Evolutionary conservation across 2,888 invertebrate genomes (phyloP).

Genomic region (Drosophila meridionalis): DNA sequence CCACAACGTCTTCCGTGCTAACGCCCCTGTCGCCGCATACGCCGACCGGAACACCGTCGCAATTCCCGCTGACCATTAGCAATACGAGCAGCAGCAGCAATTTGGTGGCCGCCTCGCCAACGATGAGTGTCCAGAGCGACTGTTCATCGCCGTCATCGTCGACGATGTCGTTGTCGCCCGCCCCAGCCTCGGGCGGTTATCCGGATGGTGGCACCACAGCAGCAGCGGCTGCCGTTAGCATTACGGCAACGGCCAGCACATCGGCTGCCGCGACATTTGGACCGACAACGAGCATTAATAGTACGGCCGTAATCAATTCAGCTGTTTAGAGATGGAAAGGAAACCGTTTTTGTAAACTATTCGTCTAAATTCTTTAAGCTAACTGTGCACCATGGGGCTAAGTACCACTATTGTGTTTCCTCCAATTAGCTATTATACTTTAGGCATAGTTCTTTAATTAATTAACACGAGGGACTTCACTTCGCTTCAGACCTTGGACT

Average conservation of each 20-base stretch:
- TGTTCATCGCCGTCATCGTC: constrained; percentile 82
- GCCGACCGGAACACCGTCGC: constrained; percentile 73
- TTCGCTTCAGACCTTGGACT: constrained; percentile 5
- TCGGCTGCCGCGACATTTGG: constrained; percentile 80
- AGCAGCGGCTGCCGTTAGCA: constrained; percentile 74
- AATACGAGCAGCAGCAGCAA: constrained; percentile 70
- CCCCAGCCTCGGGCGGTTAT: constrained; percentile 74
- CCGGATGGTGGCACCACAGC: constrained; percentile 67
- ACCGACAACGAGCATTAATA: constrained; percentile 68
- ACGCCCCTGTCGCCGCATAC: constrained; percentile 82
- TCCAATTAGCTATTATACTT: constrained; percentile 52
- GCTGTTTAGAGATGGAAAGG: constrained; percentile 72
- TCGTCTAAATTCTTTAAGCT: constrained; percentile 45
- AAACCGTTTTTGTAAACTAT: constrained; percentile 37
- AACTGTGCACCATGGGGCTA: constrained; percentile 59
- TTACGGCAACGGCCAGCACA: constrained; percentile 81
- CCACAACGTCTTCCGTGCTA: constrained; percentile 57
- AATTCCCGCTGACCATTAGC: constrained; percentile 71
- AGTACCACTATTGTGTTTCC: constrained; percentile 67
- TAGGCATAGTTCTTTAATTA: constrained; percentile 36
- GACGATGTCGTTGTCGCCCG: constrained; percentile 82
- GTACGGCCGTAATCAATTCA: constrained; percentile 81
- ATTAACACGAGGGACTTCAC: constrained; percentile 25
- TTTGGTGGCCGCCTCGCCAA: constrained; percentile 77
- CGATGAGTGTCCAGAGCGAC: constrained; percentile 82